Conservation (phyloP, 2,113 vertebrate genomes). For the Shinisaurus crocodilurus region DNA sequence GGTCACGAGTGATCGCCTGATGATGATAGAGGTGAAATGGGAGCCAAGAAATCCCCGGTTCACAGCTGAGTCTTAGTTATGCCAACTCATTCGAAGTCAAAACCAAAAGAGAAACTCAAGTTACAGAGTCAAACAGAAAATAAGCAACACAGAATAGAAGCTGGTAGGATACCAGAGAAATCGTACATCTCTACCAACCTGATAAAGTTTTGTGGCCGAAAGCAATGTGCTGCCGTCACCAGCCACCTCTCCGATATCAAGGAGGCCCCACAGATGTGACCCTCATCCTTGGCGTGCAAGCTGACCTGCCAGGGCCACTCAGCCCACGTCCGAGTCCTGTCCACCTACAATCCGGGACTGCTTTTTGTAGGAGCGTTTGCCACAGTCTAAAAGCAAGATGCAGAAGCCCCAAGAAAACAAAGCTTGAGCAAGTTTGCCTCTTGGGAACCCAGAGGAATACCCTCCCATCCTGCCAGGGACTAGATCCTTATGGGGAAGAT, state of each 20-base stretch:
- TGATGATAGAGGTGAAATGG: background rate
- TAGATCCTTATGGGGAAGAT: background rate
- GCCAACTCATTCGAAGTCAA: background rate
- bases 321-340: conserved; percentile 78
- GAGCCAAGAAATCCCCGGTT: background rate
- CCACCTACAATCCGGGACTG: conserved; percentile 91
- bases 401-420: background rate
- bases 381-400: conserved; percentile 81
- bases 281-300: conserved; percentile 79
- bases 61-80: background rate
- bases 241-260: conserved; percentile 87
- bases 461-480: fast-evolving
- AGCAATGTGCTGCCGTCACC: conserved; percentile 93
- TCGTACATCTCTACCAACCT: conserved; percentile 71
- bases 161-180: background rate
- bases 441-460: fast-evolving
- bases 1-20: too few species aligned
- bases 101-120: background rate
- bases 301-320: conserved; percentile 98
- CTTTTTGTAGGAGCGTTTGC: conserved; percentile 75
- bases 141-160: fast-evolving
- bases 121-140: background rate
- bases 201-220: conserved; percentile 71
- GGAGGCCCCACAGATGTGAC: conserved; percentile 90
- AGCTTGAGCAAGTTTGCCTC: fast-evolving